Evolutionary conservation across 2,797 vertebrate genomes (phyloP), one percentile per base, ranked within the genome.

Genomic region (Hemibagrus guttatus): DNA sequence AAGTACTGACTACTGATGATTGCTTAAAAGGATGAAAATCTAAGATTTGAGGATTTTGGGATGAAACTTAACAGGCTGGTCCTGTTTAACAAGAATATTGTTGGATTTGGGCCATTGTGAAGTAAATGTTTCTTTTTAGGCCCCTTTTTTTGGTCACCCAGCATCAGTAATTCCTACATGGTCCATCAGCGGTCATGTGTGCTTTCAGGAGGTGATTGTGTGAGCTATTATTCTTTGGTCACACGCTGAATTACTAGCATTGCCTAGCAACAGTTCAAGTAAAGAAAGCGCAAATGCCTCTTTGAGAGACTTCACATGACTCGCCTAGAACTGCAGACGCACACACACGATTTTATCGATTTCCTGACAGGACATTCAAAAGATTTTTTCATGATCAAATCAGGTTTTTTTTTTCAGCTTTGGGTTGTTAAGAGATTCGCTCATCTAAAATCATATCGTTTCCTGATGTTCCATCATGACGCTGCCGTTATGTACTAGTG

Each of bases 401-500:
- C 54, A 82, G 64, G 72, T 85, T 68, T 85, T 85, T 31, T 85
- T 54, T 68, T 85, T 86, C 39, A 84, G 86, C 85, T 93, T 87
- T 87, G 84, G 86, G 87, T 90, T 58, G 83, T 87, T 89, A 89
- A 86, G 88, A 87, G 75, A 75, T 83, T 83, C 71, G 56, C 80
- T 78, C 71, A 72, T 86, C 83, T 88, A 83, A 86, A 86, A 87
- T 85, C 81, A 81, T 88, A 89, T 89, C 69, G 75, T 76, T 92
- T 92, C 84, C 80, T 88, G 91, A 92, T 90, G 89, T 91, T 94
- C 91, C 91, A 91, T 93, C 91, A 94, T 92, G 94, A 93, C 90
- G 91, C 94, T 95, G 94, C 92, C 92, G 92, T 94, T 93, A 93
- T 96, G 93, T 94, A 93, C 92, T 94, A 84, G 93, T 92, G 93